These are phyloP conservation scores for Cettia cetti DNA, from an alignment of 2,113 vertebrate genomes.

Conservation along the genomic window DNA sequence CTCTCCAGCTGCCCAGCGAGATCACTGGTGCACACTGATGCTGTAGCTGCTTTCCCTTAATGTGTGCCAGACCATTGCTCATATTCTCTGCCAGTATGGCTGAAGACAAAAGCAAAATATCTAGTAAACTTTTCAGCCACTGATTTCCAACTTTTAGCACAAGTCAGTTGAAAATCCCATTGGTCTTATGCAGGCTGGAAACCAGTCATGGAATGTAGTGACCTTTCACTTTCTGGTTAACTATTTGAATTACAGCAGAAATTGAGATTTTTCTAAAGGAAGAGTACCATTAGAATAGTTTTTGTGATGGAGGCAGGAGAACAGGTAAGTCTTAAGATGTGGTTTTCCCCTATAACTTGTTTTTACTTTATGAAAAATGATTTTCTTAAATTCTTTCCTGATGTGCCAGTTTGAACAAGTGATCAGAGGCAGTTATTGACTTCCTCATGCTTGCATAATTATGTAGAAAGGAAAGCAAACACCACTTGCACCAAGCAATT, in stretches of 20 bases:
- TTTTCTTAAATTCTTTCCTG: background rate
- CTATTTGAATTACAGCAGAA: background rate
- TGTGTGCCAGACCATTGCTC: background rate
- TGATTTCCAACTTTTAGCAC: background rate
- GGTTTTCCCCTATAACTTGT: background rate
- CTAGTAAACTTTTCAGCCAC: background rate
- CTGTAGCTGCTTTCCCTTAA: background rate
- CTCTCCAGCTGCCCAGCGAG: background rate
- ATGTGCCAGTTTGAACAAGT: background rate
- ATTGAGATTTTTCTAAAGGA: background rate
- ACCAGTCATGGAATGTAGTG: conserved; percentile 18
- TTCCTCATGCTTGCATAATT: conserved; percentile 61
- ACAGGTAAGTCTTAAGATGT: background rate
- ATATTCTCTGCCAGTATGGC: background rate
- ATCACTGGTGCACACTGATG: background rate
- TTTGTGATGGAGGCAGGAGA: background rate
- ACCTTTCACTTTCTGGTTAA: conserved; percentile 42
- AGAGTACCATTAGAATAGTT: background rate
- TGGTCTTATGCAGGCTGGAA: conserved; percentile 21
- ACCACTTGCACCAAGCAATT: conserved; percentile 9
- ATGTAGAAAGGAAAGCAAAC: conserved; percentile 43
- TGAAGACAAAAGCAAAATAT: conserved; percentile 14
- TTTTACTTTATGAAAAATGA: background rate
- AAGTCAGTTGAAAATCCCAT: background rate
- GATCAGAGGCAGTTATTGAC: conserved; percentile 19